Conservation (phyloP, 1,140 invertebrate species). For the Aphelinus atriplicis region DNA sequence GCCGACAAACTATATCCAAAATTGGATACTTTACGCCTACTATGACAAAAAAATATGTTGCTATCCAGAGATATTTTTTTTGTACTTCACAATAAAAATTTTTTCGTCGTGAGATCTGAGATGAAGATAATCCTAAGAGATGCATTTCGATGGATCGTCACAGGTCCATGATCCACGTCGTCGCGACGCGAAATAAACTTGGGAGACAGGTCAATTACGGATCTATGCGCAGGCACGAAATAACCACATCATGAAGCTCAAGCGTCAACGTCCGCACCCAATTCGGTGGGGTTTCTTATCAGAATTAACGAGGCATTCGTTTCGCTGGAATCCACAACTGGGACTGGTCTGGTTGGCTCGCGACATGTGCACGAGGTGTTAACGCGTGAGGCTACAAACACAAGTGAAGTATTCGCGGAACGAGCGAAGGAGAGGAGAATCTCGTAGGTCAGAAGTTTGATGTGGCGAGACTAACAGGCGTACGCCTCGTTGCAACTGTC, state of each 20-base stretch:
- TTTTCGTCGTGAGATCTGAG: too few species aligned
- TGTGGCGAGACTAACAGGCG: constrained; percentile 64
- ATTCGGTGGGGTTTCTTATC: constrained; percentile 8
- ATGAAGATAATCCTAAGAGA: too few species aligned
- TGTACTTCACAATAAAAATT: too few species aligned
- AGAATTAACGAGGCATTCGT: background rate
- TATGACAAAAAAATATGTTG: too few species aligned
- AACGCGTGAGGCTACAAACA: background rate
- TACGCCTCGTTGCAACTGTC: constrained; percentile 65
- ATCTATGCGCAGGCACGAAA: background rate
- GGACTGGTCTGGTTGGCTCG: background rate
- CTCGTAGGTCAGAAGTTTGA: constrained; percentile 49
- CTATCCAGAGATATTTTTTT: too few species aligned
- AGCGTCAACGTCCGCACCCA: background rate
- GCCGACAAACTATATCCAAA: too few species aligned
- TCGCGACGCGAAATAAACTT: too few species aligned
- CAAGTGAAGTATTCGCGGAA: constrained; percentile 12
- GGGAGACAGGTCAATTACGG: too few species aligned
- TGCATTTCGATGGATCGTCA: too few species aligned
- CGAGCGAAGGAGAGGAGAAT: background rate
- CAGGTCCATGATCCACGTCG: too few species aligned
- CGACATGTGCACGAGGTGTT: background rate
- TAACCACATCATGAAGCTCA: background rate
- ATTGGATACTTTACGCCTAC: too few species aligned
- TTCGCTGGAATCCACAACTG: constrained; percentile 8